Evolutionary conservation across 2,797 vertebrate species (phyloP), one percentile per base, ranked within the genome.

Genomic region (Rousettus madagascariensis): DNA sequence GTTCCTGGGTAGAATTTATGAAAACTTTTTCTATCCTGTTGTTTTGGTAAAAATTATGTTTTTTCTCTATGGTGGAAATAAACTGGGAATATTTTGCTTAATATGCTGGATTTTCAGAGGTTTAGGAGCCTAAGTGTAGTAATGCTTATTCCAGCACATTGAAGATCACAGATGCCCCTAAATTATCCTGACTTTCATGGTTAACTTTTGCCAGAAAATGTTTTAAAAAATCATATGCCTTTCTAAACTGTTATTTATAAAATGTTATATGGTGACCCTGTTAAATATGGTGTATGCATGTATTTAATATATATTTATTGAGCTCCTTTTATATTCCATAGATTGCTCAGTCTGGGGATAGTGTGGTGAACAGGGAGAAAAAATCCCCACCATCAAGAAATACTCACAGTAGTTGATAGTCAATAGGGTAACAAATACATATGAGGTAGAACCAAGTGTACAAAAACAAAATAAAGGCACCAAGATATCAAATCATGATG

Each of bases 21-120:
- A 66, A 96, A 86, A 75, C 80, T 95, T 96, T 95, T 91, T 71
- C 65, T 84, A 19, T 3, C n/a, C 5, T 86, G 16, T 63, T 92
- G 95, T 96, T 96, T 38, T 94, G 83, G 17, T 84, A 89, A 93
- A 63, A 96, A 91, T 89, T n/a, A 10, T 46, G 69, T 72, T 90
- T 93, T 72, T 75, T 63, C 53, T 95, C 36, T 91, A 0, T 63
- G 16, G 24, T 8, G 28, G 43, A 86, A 77, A 75, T 7, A 66
- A 87, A 83, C 63, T 36, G 13, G 22, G 20, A 59, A 46, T 41
- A 86, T 86, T 72, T 59, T 78, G 1, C 51, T 43, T 79, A 74
- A 33, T 46, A n/a, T 19, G n/a, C 16, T 69, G 5, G 19, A 65
- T 85, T 92, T 95, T 94, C 61, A 75, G 85, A 94, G 72, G 15